Conservation (phyloP, 2,888 invertebrate genomes). For the Hyppa rectilinea region DNA sequence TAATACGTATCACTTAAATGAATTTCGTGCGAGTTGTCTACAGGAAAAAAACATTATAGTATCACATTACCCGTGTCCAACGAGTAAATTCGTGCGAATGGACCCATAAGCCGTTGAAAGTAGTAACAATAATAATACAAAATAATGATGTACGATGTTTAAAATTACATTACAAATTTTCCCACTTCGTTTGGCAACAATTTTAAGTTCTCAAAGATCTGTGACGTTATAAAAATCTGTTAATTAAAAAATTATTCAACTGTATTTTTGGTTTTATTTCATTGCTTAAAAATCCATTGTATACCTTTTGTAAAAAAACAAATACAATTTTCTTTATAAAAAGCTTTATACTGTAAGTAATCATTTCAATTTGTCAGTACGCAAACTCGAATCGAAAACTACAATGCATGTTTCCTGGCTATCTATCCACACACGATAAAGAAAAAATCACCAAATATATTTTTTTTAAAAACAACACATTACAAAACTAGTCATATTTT, state of each 20-base stretch:
- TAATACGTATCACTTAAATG: no score
- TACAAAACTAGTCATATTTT: not conserved
- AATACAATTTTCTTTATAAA: not conserved
- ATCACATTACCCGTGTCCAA: no score
- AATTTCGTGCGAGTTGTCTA: no score
- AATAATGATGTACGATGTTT: conserved; percentile 38
- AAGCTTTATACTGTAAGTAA: not conserved
- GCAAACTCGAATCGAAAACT: not conserved
- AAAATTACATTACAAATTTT: conserved; percentile 34
- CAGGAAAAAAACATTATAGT: no score
- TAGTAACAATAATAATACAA: conserved; percentile 49
- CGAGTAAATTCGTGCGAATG: no score
- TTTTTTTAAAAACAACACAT: not conserved
- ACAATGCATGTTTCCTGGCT: not conserved
- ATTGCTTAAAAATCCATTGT: not conserved
- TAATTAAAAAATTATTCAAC: conserved; percentile 87
- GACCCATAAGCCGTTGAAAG: no score
- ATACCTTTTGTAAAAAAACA: not conserved
- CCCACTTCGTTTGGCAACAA: conserved; percentile 40
- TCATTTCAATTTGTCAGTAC: not conserved
- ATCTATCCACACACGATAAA: not conserved
- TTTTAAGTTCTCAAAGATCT: conserved; percentile 65
- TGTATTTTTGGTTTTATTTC: conserved; percentile 71
- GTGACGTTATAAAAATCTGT: conserved; percentile 84
- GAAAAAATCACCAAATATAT: not conserved